Evolutionary conservation across 2,113 vertebrate species (phyloP).

Genomic region (Chloropsis cyanopogon): DNA sequence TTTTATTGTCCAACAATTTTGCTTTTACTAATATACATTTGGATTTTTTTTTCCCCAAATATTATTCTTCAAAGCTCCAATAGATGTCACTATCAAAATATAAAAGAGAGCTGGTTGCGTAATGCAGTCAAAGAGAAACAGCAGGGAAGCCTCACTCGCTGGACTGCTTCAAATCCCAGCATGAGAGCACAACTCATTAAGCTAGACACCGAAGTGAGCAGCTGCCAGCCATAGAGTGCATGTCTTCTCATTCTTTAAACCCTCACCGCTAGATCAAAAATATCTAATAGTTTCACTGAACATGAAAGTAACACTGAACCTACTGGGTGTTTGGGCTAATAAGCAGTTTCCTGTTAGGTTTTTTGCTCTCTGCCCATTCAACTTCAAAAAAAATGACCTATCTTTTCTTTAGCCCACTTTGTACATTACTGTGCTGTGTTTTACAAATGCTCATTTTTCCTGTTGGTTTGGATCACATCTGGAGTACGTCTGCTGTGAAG

Average conservation of each 20-base stretch:
- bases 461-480: neutral
- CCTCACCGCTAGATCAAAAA: neutral
- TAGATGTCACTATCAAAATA: slow-evolving; percentile 81
- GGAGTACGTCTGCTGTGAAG: neutral
- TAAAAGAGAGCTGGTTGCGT: slow-evolving; percentile 55
- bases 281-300: neutral
- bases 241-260: neutral
- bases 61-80: slow-evolving; percentile 71
- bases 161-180: neutral
- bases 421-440: neutral
- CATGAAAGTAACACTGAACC: neutral
- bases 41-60: neutral
- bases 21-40: neutral
- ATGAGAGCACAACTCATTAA: slow-evolving; percentile 18
- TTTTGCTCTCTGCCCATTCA: neutral
- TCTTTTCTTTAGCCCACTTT: neutral
- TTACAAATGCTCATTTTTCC: neutral
- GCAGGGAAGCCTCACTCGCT: slow-evolving; percentile 1
- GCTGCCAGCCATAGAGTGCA: neutral
- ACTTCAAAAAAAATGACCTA: neutral
- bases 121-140: slow-evolving; percentile 5
- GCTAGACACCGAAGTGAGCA: neutral
- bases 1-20: neutral
- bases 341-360: neutral
- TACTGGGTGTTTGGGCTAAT: neutral